Conservation (phyloP, 1,140 invertebrate species). For the Ceratina australensis region DNA sequence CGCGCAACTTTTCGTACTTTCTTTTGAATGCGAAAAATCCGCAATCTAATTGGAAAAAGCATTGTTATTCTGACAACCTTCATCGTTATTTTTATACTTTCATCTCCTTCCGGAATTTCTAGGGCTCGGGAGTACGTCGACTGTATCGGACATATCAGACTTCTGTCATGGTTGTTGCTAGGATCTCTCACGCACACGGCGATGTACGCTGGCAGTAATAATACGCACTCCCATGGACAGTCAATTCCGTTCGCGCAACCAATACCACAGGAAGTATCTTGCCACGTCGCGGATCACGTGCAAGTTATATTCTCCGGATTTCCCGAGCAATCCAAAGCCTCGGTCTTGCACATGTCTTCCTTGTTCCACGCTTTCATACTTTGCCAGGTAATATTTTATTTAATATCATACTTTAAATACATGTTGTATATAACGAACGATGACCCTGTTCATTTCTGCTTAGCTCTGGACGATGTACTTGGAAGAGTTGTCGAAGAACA, state of each 20-base stretch:
- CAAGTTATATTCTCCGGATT: constrained; percentile 97
- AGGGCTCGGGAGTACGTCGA: constrained; percentile 97
- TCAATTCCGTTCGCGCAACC: constrained; percentile 85
- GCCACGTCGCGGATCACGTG: constrained; percentile 97
- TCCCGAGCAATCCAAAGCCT: constrained; percentile 96
- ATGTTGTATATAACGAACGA: too few relatives aligned
- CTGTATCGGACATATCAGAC: constrained; percentile 95
- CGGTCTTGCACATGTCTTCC: constrained; percentile 95
- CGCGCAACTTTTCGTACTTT: too few relatives aligned
- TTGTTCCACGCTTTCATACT: constrained; percentile 90
- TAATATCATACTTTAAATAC: too few relatives aligned
- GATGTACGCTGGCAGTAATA: constrained; percentile 78
- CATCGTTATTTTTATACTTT: too few relatives aligned
- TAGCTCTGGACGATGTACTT: constrained; percentile 99
- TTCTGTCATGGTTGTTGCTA: constrained; percentile 96
- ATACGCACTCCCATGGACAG: constrained; percentile 70
- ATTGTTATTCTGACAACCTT: too few relatives aligned
- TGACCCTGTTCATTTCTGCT: constrained; percentile 28
- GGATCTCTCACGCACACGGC: constrained; percentile 95
- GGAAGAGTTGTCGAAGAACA: constrained; percentile 90
- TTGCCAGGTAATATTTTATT: constrained; percentile 82
- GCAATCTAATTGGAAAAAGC: too few relatives aligned
- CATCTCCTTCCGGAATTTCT: constrained; percentile 49
- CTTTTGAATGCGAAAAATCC: too few relatives aligned
- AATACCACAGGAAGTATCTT: constrained; percentile 96